Evolutionary conservation across 2,113 vertebrate genomes (phyloP).

Genomic region (Apaloderma vittatum): DNA sequence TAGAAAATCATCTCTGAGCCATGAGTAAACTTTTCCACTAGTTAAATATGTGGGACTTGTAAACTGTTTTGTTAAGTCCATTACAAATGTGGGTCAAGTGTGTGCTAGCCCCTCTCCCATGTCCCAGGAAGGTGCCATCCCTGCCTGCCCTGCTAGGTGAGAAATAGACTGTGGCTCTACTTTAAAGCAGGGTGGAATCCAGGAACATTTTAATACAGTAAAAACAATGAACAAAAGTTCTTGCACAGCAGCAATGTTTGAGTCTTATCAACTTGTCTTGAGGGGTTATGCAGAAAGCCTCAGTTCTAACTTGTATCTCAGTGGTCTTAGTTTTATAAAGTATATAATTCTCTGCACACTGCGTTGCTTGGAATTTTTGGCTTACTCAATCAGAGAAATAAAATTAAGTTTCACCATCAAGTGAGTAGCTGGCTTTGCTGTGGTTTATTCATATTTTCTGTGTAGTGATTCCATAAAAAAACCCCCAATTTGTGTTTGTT

Average conservation of each 20-base stretch:
- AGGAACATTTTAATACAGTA: neutral
- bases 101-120: fast-evolving
- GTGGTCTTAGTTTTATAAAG: neutral
- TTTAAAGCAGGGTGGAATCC: neutral
- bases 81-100: neutral
- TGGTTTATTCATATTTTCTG: neutral
- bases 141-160: neutral
- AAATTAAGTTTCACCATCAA: neutral
- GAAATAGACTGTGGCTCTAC: neutral
- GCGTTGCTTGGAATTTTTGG: neutral
- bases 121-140: neutral
- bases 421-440: neutral
- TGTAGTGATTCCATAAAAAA: neutral
- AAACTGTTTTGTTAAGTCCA: neutral
- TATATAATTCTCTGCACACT: neutral
- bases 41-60: neutral
- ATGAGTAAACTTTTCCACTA: neutral
- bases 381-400: neutral
- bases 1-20: neutral
- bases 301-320: neutral
- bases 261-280: neutral
- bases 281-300: neutral
- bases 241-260: neutral
- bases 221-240: neutral
- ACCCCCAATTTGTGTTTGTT: neutral